A percentile compares a stretch with the other conserved stretches of the same genome.
Conservation (phyloP, 2,888 invertebrate species). For the Gortyna flavago region DNA sequence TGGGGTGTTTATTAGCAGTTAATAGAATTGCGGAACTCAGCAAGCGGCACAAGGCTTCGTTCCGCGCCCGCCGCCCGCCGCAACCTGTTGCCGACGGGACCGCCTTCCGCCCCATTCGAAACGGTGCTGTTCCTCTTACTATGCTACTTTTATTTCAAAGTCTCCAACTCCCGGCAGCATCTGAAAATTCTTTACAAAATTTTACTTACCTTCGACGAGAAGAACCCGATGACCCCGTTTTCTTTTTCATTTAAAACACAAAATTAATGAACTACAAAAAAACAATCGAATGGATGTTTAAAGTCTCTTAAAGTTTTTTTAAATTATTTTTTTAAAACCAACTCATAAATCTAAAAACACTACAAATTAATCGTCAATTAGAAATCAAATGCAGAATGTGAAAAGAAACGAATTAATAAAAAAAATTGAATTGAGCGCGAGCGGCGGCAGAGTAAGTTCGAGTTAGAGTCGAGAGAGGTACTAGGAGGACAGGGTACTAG, state of each 20-base stretch:
- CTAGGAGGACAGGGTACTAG: constrained; percentile 71
- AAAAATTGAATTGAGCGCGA: constrained; percentile 77
- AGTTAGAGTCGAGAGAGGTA: constrained; percentile 72
- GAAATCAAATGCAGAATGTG: constrained; percentile 73
- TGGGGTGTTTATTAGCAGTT: constrained; percentile 84
- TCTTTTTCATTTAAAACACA: constrained; percentile 74
- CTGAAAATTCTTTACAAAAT: constrained; percentile 60
- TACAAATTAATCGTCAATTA: constrained; percentile 75
- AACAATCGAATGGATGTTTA: constrained; percentile 72
- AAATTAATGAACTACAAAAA: constrained; percentile 78
- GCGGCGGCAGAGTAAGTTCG: constrained; percentile 82
- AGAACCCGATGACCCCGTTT: constrained; percentile 41
- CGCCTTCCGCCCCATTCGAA: constrained; percentile 89
- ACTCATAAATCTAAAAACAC: constrained; percentile 79
- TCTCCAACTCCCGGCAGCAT: constrained; percentile 34
- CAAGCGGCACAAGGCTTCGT: constrained; percentile 74
- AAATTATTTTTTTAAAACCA: constrained; percentile 54
- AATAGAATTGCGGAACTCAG: constrained; percentile 81
- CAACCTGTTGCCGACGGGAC: constrained; percentile 89
- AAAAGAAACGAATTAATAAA: constrained; percentile 81
- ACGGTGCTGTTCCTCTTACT: constrained; percentile 66
- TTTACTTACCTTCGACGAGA: constrained; percentile 56
- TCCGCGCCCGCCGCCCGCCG: constrained; percentile 75
- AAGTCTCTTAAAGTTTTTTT: constrained; percentile 55
- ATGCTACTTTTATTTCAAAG: constrained; percentile 48